These are phyloP conservation scores for Syrmaticus mikado DNA, from an alignment of 2,113 vertebrate genomes.

Conservation along the genomic window DNA sequence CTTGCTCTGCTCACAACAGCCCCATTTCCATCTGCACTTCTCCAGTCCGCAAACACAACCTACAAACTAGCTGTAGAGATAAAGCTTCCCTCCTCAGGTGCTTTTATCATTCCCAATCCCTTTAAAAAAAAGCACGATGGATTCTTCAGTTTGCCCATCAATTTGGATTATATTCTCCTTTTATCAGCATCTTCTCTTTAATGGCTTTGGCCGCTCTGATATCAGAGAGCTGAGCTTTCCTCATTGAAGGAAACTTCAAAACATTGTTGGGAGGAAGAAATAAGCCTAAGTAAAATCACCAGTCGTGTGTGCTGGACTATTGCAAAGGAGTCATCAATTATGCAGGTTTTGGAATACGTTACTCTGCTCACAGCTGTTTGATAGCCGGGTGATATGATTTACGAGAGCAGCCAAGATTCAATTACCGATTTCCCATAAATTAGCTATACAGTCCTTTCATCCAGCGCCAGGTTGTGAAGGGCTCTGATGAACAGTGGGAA, in stretches of 20 bases:
- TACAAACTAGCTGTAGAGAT: not conserved
- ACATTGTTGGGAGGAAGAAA: not conserved
- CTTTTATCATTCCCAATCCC: not conserved
- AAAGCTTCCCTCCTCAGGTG: conserved; percentile 12
- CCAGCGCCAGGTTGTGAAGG: conserved; percentile 28
- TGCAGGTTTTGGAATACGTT: conserved; percentile 57
- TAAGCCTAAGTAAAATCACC: not conserved
- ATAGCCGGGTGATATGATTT: conserved; percentile 55
- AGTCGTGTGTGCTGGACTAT: not conserved
- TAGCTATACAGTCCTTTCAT: conserved; percentile 58
- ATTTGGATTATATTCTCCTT: conserved; percentile 22
- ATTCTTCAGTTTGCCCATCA: conserved; percentile 20
- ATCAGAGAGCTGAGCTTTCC: not conserved
- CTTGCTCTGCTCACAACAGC: not conserved
- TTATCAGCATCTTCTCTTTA: conserved; percentile 43
- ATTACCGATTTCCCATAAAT: conserved; percentile 73
- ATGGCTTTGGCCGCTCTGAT: not conserved
- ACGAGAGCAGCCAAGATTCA: conserved; percentile 62
- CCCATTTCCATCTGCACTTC: not conserved
- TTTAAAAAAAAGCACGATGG: not conserved
- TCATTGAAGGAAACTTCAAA: conserved; percentile 10
- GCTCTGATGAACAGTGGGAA: conserved; percentile 21
- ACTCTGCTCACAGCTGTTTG: conserved; percentile 40
- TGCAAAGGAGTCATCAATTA: conserved; percentile 55
- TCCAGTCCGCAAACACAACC: not conserved